phyloP scores from a whole-genome alignment of 2,888 invertebrate species.

The Drosophila mettleri region DNA sequence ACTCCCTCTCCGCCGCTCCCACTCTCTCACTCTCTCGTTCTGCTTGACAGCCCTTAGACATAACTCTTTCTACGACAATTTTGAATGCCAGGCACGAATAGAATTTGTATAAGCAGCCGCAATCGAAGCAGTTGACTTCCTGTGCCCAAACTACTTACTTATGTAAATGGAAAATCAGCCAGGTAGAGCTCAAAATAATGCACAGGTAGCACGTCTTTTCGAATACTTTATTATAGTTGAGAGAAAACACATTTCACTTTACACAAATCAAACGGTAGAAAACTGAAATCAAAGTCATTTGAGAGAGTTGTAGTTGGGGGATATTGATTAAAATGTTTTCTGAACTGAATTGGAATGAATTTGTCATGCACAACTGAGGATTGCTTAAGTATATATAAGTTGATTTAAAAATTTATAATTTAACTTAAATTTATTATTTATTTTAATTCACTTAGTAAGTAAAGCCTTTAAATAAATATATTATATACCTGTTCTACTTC shows the following conservation, averaged over 20 bases:
- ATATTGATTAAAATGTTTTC: slow-evolving; percentile 5
- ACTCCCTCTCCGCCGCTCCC: background rate
- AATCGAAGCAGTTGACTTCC: slow-evolving; percentile 62
- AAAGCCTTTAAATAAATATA: no score
- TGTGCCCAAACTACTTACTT: slow-evolving; percentile 32
- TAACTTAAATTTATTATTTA: background rate
- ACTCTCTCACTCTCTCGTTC: slow-evolving; percentile 19
- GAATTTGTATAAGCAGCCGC: slow-evolving; percentile 29
- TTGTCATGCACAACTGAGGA: background rate
- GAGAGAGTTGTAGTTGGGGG: background rate
- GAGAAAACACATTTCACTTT: slow-evolving; percentile 1
- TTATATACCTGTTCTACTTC: no score
- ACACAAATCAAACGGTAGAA: background rate
- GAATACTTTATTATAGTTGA: background rate
- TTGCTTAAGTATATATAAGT: background rate
- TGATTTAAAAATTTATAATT: no score
- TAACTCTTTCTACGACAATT: slow-evolving; percentile 42
- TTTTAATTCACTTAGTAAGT: no score
- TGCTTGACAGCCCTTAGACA: slow-evolving; percentile 52
- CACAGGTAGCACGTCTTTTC: slow-evolving; percentile 18
- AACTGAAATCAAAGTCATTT: slow-evolving; percentile 1
- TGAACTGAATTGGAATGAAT: background rate
- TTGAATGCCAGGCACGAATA: slow-evolving; percentile 71
- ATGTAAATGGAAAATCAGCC: slow-evolving; percentile 38
- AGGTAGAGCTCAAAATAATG: slow-evolving; percentile 21